Evolutionary conservation across 2,888 invertebrate species (phyloP).

Genomic region (Chrysodeixis includens): DNA sequence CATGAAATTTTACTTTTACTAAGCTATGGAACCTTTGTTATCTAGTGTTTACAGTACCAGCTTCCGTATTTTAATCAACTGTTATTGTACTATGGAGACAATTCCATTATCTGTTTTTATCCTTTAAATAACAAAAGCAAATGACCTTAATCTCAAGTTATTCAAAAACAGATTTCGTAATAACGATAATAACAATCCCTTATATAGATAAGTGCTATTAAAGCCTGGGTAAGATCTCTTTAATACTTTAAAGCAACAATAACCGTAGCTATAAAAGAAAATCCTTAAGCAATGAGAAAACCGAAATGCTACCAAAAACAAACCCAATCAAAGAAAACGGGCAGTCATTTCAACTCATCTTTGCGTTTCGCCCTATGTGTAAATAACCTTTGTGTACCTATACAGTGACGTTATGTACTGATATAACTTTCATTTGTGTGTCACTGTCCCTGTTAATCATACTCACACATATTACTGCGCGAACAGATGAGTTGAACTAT

Average conservation of each 20-base stretch:
- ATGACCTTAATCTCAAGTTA: neutral
- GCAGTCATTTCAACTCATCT: neutral
- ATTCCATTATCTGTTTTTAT: neutral
- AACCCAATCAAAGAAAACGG: slow-evolving; percentile 9
- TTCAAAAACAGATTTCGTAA: slow-evolving; percentile 1
- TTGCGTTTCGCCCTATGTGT: no score
- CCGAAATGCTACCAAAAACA: slow-evolving; percentile 6
- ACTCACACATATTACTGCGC: no score
- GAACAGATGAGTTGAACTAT: no score
- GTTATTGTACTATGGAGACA: neutral
- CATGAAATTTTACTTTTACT: no score
- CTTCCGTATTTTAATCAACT: neutral
- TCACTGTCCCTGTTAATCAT: no score
- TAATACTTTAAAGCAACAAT: neutral
- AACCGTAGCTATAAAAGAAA: slow-evolving; percentile 10
- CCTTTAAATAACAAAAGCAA: neutral
- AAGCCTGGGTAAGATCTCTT: neutral
- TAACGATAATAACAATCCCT: neutral
- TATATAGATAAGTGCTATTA: neutral
- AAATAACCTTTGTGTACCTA: no score
- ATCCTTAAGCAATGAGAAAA: slow-evolving; percentile 23
- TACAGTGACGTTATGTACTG: no score
- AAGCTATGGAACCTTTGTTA: no score
- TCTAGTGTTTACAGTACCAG: neutral
- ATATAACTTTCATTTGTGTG: no score